Evolutionary conservation across 2,888 invertebrate species (phyloP).

Genomic region (Digitonthophagus gazella): DNA sequence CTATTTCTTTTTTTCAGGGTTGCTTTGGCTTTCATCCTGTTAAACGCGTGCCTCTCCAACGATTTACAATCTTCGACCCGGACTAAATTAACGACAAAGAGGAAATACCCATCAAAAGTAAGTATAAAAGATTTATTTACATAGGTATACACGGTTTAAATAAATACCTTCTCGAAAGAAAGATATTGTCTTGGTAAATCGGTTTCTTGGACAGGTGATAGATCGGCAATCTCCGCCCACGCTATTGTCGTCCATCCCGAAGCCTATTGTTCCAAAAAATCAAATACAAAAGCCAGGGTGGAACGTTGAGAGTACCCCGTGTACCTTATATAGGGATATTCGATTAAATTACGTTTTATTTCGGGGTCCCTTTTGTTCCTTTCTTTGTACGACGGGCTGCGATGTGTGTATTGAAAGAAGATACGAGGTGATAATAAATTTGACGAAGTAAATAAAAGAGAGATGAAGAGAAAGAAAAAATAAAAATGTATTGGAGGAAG

Average conservation of each 20-base stretch:
- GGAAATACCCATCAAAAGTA: constrained; percentile 29
- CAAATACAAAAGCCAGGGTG: background rate
- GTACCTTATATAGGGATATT: background rate
- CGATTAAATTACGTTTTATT: background rate
- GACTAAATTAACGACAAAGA: constrained; percentile 19
- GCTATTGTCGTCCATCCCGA: background rate
- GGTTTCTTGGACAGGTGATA: background rate
- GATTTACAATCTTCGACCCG: background rate
- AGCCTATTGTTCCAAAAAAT: background rate
- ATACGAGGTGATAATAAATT: background rate
- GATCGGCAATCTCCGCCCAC: background rate
- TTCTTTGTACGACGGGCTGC: background rate
- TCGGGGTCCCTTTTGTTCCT: background rate
- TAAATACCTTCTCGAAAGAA: no score
- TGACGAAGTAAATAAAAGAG: background rate
- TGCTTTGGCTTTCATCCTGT: constrained; percentile 39
- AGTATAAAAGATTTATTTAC: constrained; percentile 24
- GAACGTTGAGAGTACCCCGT: background rate
- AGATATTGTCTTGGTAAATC: background rate
- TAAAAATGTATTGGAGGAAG: background rate
- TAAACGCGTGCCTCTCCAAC: constrained; percentile 36
- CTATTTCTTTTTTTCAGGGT: constrained; percentile 40
- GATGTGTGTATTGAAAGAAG: no score
- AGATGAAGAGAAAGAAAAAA: background rate
- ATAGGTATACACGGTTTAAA: no score